These are phyloP conservation scores for Saccostrea echinata DNA, from an alignment of 1,140 invertebrate genomes.

Conservation along the genomic window DNA sequence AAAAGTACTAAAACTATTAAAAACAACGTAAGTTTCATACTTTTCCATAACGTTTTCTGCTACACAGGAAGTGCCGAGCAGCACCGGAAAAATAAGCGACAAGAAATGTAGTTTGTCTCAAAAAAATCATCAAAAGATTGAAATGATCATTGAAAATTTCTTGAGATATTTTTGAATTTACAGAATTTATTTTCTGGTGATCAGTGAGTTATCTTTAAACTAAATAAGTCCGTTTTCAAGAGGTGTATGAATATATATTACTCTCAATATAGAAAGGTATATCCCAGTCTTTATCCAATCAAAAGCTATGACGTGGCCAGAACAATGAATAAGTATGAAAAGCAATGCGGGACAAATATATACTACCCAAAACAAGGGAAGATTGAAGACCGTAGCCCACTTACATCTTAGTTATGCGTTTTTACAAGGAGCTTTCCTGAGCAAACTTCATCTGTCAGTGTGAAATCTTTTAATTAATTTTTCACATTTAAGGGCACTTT, in stretches of 20 bases:
- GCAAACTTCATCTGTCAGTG: too few relatives aligned
- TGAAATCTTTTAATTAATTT: too few relatives aligned
- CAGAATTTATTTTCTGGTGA: background rate
- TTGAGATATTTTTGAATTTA: background rate
- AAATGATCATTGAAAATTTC: too few relatives aligned
- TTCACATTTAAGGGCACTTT: too few relatives aligned
- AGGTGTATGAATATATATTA: background rate
- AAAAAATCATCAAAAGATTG: too few relatives aligned
- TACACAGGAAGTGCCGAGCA: constrained; percentile 52
- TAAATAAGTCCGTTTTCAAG: background rate
- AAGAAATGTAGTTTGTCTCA: background rate
- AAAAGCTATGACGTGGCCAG: constrained; percentile 41
- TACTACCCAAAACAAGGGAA: too few relatives aligned
- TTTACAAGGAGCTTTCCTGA: too few relatives aligned
- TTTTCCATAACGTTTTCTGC: constrained; percentile 50
- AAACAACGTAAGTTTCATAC: constrained; percentile 42
- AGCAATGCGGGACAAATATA: too few relatives aligned
- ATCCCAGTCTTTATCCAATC: constrained; percentile 44
- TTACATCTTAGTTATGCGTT: too few relatives aligned
- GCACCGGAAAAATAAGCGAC: background rate
- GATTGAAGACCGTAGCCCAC: too few relatives aligned
- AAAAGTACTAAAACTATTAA: constrained; percentile 36
- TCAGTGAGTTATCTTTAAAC: background rate
- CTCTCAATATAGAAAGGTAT: constrained; percentile 42
- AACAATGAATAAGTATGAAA: too few relatives aligned